Conservation (phyloP, 2,888 invertebrate species). For the Drosophila birchii region DNA sequence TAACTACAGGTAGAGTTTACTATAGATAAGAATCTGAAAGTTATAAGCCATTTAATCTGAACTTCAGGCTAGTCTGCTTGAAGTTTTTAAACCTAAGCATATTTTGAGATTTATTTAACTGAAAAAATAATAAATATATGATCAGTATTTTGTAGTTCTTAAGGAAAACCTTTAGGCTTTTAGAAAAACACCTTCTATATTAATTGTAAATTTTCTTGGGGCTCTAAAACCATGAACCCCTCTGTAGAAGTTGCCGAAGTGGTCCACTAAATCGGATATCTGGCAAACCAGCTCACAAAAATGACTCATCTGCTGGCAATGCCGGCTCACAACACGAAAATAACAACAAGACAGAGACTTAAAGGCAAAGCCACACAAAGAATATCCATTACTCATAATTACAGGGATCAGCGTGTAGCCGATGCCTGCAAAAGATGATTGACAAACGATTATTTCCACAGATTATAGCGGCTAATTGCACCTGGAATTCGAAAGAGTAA, state of each 20-base stretch:
- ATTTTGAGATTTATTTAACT: background rate
- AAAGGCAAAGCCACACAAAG: constrained; percentile 15
- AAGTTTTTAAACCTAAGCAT: background rate
- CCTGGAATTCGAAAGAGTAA: constrained; percentile 9
- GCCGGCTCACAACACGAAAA: constrained; percentile 10
- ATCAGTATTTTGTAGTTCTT: no score
- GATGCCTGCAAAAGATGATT: constrained; percentile 32
- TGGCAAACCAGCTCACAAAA: constrained; percentile 4
- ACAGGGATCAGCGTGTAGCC: constrained; percentile 33
- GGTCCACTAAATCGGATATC: constrained; percentile 10
- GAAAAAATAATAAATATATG: no score
- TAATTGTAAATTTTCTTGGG: background rate
- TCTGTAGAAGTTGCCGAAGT: constrained; percentile 1
- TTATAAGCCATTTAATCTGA: background rate
- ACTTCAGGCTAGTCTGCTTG: background rate
- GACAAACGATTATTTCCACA: constrained; percentile 38
- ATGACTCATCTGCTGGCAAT: constrained; percentile 35
- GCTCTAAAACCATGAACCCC: background rate
- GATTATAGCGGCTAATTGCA: constrained; percentile 51
- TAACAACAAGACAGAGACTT: constrained; percentile 5
- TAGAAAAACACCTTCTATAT: no score
- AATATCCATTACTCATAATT: constrained; percentile 49
- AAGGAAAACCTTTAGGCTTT: no score
- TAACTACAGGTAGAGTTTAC: background rate
- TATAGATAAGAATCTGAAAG: background rate